A percentile compares a stretch with the other conserved stretches of the same genome.
These are phyloP conservation scores for Symphodus melops DNA, from an alignment of 2,113 vertebrate species.

Conservation along the genomic window DNA sequence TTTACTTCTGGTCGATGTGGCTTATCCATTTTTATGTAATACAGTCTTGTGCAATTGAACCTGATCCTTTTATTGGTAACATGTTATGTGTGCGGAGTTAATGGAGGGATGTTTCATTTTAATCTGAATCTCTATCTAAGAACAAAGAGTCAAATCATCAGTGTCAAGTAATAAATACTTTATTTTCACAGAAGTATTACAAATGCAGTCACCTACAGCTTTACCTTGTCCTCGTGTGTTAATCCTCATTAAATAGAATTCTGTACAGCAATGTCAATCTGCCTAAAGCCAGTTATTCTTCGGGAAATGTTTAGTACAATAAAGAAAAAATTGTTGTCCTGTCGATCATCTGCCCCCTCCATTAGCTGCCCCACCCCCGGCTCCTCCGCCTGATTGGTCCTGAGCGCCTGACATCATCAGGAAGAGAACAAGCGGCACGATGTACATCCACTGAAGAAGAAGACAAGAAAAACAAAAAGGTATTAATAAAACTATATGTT, in stretches of 20 bases:
- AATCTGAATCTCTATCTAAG: too few species aligned
- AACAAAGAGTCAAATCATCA: background rate
- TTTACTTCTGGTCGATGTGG: too few species aligned
- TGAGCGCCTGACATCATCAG: conserved; percentile 96
- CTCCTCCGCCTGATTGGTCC: conserved; percentile 89
- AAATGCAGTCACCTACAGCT: conserved; percentile 62
- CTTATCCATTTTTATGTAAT: too few species aligned
- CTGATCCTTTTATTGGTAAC: too few species aligned
- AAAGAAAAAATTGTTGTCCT: background rate
- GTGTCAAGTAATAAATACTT: conserved; percentile 78
- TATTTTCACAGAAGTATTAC: conserved; percentile 74
- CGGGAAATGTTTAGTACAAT: conserved; percentile 21
- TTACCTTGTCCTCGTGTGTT: conserved; percentile 2
- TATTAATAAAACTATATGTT: background rate
- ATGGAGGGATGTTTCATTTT: too few species aligned
- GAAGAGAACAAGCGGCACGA: conserved; percentile 93
- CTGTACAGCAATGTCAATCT: conserved; percentile 68
- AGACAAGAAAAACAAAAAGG: background rate
- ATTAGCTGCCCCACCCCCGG: conserved; percentile 81
- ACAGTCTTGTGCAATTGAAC: too few species aligned
- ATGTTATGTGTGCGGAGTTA: too few species aligned
- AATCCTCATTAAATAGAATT: conserved; percentile 56
- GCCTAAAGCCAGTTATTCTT: conserved; percentile 10
- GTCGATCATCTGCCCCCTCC: conserved; percentile 82
- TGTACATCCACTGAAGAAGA: conserved; percentile 93